Evolutionary conservation across 2,113 vertebrate genomes (phyloP), one percentile per base, ranked within the genome.

Genomic region (Podarcis raffonei): DNA sequence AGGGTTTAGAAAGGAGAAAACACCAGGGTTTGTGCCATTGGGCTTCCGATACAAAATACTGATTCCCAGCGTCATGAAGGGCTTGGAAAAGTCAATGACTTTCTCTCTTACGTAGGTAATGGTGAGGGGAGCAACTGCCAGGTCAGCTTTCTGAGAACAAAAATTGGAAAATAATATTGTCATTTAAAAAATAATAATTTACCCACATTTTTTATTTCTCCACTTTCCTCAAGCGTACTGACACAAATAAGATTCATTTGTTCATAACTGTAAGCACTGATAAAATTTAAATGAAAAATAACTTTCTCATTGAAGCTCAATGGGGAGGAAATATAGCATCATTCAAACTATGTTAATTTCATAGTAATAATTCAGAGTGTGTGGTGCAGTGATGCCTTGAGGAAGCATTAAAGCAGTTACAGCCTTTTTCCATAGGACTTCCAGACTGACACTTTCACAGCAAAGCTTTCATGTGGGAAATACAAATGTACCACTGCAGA

Each of bases 11-110:
- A 99, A 99, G 89, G 99, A 99, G 95, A 99, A 99, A 15, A 99
- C 98, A 0, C 99, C 98, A 0, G 99, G 99, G 87, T 99, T 99
- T 93, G 99, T 99, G 91, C 99, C 98, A 39, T 99, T 99, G 83
- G 99, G 99, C 89, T 99, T 99, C 91, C 99, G 98, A 95, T 99
- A 99, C 87, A 99, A 97, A 89, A 99, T 99, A 85, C 99, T 98
- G 96, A 99, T 99, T 39, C 99, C 99, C 92, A 99, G 95, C 0
- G 99, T 99, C 99, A 99, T 99, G 95, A 99, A 99, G 57, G 99
- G 99, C 92, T 99, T 99, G 81, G 99, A 99, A 95, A 99, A 99
- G 91, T 99, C 99, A 7, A 99, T 99, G 85, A 99, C 99, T 85
- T 99, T 99, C 95, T 99, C 99, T 91, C 99, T 97, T 68, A 99